These are phyloP conservation scores for Ameiurus melas DNA, from an alignment of 2,113 vertebrate genomes.

Conservation along the genomic window DNA sequence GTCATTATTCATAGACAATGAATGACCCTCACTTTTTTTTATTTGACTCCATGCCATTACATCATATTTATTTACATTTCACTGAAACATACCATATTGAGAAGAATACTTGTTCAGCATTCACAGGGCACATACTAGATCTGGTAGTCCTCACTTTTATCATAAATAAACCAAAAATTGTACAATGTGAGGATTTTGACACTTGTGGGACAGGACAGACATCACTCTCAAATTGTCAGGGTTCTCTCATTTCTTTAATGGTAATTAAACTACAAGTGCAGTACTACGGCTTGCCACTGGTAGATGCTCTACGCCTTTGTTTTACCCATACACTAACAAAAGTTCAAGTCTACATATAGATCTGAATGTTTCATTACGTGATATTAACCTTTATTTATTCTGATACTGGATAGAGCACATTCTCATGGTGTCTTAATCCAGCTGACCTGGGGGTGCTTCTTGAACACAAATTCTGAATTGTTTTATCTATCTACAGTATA, in stretches of 20 bases:
- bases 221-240: conserved; percentile 20
- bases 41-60: conserved; percentile 57
- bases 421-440: neutral
- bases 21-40: conserved; percentile 54
- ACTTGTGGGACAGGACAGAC: conserved; percentile 25
- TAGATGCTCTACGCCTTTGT: conserved; percentile 66
- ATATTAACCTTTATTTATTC: neutral
- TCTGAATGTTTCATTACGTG: neutral
- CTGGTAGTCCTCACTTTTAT: conserved; percentile 38
- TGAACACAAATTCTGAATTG: neutral
- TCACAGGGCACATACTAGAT: conserved; percentile 41
- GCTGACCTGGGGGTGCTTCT: neutral
- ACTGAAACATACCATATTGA: conserved; percentile 46
- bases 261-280: conserved; percentile 2
- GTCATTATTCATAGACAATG: conserved; percentile 68
- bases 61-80: conserved; percentile 65
- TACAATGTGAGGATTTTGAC: conserved; percentile 19
- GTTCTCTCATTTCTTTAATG: neutral
- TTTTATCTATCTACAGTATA: neutral
- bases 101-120: conserved; percentile 55
- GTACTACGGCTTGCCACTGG: conserved; percentile 59
- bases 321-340: neutral
- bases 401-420: neutral
- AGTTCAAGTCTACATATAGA: neutral
- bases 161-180: conserved; percentile 10